A percentile compares a stretch with the other conserved stretches of the same genome.
phyloP scores from a whole-genome alignment of 2,888 invertebrate genomes.

The Nomada ferruginata region DNA sequence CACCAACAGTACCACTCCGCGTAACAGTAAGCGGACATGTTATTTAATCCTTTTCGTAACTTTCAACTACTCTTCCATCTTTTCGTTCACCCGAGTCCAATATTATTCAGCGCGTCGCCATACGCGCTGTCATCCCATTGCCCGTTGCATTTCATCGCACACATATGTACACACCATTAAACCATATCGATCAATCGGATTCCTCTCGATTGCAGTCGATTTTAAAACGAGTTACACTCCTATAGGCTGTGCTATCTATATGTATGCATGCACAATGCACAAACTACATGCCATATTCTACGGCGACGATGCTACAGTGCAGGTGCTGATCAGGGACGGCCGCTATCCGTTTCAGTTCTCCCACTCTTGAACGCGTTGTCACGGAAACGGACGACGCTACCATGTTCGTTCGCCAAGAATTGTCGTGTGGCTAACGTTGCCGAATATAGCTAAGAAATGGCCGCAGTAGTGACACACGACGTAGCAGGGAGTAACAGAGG shows the following conservation, averaged over 20 bases:
- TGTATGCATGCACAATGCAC: neutral
- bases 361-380: too few relatives aligned
- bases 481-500: too few relatives aligned
- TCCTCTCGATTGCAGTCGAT: constrained; percentile 63
- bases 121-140: constrained; percentile 58
- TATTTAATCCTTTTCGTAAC: constrained; percentile 13
- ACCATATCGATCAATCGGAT: constrained; percentile 68
- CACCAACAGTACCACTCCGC: constrained; percentile 3
- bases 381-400: too few relatives aligned
- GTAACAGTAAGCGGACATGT: constrained; percentile 29
- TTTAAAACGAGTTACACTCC: constrained; percentile 30
- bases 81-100: constrained; percentile 26
- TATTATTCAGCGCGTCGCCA: constrained; percentile 37
- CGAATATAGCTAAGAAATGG: too few relatives aligned
- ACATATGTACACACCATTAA: constrained; percentile 13
- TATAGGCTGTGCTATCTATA: too few relatives aligned
- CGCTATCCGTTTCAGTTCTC: too few relatives aligned
- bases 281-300: too few relatives aligned
- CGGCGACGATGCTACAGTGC: too few relatives aligned
- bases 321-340: too few relatives aligned
- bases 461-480: too few relatives aligned
- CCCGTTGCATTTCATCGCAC: constrained; percentile 49
- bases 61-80: constrained; percentile 26
- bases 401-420: too few relatives aligned
- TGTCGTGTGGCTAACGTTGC: too few relatives aligned